Base-by-base conservation (phyloP, 1,140 invertebrate species). In the Vollenhovia emeryi region DNA sequence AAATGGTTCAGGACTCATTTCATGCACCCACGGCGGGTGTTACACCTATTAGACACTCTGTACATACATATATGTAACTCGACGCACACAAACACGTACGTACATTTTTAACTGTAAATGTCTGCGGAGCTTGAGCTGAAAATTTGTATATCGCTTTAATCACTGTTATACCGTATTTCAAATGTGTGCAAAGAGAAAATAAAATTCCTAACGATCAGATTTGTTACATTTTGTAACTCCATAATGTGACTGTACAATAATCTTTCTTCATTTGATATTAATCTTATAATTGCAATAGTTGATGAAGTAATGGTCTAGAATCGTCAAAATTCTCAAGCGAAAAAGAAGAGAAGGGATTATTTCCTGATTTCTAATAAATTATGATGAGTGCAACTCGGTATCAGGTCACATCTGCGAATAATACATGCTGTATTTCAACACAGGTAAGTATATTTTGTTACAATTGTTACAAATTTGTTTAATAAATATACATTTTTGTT, bases 131-230 rank as follows among this genome's bases (percentile, higher is more conserved):
- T 24, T 64, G 4, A 48, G 15, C 7, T n/a, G n/a, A 78, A 78
- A 78, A 64, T 64, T 64, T 52, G 18, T 66, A 50, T 64, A 59
- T 3, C 64, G 8, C 7, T 30, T 78, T 62, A 60, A 60, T 59
- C 36, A 60, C 18, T 48, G 30, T 64, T 78, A 36, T 78, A 40
- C 2, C 8, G 7, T 66, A 62, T 48, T 78, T n/a, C 24, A 78
- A 78, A 64, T 43, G 40, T 64, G 43, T 64, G 59, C 43, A 78
- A 50, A 36, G 13, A 62, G 21, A 78, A 33, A 78, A 78, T 64
- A 78, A 60, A 83, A 60, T 83, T 45, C 21, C 24, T 30, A 24
- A 83, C 13, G 4, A 74, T 60, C n/a, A 74, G 40, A 27, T 60
- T 68, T 15, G 13, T 3, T 24, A 45, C n/a, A n/a, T 27, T 74